Evolutionary conservation across 2,113 vertebrate species (phyloP), one percentile per base, ranked within the genome.

Genomic region (Lagenorhynchus albirostris): DNA sequence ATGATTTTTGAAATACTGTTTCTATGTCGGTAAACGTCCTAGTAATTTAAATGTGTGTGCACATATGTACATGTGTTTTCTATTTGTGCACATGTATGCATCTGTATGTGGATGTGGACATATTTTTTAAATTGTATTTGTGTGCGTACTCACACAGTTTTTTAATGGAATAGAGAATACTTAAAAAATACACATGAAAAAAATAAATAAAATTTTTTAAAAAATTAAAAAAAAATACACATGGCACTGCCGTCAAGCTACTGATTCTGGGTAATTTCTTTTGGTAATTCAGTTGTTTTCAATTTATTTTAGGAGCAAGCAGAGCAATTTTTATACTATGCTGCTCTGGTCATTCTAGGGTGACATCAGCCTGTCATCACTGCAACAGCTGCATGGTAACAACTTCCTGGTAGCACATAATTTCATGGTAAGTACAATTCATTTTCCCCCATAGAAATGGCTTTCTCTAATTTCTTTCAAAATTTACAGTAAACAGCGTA

Each of bases 321-420:
- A 95, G 62, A 96, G n/a, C 41, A 77, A 68, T 71, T 96, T 96
- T 95, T 95, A 83, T 71, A 81, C 76, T 88, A 26, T 70, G 50
- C 77, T 85, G 60, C 82, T 87, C 76, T 26, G 55, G 86, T 89
- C 85, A 93, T 62, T 97, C 71, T 81, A 38, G 25, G 60, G 13
- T 95, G 89, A 93, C 88, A 88, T 93, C 67, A 96, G 73, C 89
- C 79, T 96, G 71, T 95, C 89, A 96, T 96, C 96, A 81, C 89
- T 31, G 21, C 50, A 94, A 76, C 97, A 97, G 95, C 89, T 97
- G 94, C 91, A 96, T 7, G 9, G 60, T 67, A 89, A 93, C 67
- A 71, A 93, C 80, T 97, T 96, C 65, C 96, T 89, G 77, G 86
- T 79, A 89, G 76, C 53, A 63, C 44, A 88, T 77, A 84, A 89